These are phyloP conservation scores for Leptinotarsa tumamoca DNA, from an alignment of 2,888 invertebrate genomes.

Conservation along the genomic window DNA sequence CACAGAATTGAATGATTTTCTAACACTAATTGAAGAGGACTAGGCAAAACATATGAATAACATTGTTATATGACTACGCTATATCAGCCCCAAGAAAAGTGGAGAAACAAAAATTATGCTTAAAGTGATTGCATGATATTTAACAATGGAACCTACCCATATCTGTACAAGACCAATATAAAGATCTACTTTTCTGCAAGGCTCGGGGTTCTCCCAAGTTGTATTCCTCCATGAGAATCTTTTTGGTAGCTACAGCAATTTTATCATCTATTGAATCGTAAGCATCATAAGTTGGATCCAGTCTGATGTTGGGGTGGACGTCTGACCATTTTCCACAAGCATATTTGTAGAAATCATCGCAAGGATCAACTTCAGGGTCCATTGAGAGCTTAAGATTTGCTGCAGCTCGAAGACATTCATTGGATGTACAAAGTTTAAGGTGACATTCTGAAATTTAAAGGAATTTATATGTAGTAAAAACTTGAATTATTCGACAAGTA, in stretches of 20 bases:
- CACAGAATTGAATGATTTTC: no score
- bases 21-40: no score
- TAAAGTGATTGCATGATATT: neutral
- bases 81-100: no score
- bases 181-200: constrained; percentile 72
- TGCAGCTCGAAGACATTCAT: constrained; percentile 78
- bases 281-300: constrained; percentile 78
- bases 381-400: constrained; percentile 80
- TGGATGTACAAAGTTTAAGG: constrained; percentile 70
- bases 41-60: no score
- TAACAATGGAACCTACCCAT: constrained; percentile 66
- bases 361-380: constrained; percentile 79
- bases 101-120: neutral
- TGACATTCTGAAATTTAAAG: no score
- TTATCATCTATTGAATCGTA: constrained; percentile 75
- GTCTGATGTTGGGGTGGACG: constrained; percentile 80
- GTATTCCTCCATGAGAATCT: neutral
- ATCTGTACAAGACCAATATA: constrained; percentile 79
- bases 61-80: no score
- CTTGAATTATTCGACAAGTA: no score
- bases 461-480: no score
- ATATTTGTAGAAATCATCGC: constrained; percentile 84
- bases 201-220: neutral
- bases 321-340: constrained; percentile 81
- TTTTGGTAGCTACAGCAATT: constrained; percentile 45